A percentile compares a stretch with the other conserved stretches of the same genome.
Conservation (phyloP, 2,113 vertebrate species). For the Pterocles orientalis region DNA sequence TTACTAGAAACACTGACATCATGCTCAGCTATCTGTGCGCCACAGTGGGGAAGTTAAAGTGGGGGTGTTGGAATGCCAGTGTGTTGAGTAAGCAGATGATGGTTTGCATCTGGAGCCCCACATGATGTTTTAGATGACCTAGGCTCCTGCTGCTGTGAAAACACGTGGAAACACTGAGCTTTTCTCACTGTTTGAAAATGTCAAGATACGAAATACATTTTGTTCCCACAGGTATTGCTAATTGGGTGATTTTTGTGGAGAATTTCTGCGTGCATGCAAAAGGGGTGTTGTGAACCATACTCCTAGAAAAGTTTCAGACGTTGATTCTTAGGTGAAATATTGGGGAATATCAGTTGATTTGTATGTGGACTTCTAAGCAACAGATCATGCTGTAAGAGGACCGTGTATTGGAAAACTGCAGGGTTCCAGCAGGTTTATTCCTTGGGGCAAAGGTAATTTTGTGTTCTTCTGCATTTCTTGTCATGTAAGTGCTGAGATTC, state of each 20-base stretch:
- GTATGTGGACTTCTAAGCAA: neutral
- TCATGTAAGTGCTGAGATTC: neutral
- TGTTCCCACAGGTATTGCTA: neutral
- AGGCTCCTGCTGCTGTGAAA: neutral
- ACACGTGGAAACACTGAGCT: neutral
- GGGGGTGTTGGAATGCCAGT: neutral
- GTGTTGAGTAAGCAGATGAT: neutral
- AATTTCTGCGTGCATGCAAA: neutral
- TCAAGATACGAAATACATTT: neutral
- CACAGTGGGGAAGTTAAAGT: neutral
- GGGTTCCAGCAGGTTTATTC: conserved; percentile 29
- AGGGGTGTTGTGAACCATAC: neutral
- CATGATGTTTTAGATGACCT: neutral
- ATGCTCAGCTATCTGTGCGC: neutral
- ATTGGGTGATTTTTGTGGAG: neutral
- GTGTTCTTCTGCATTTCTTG: neutral
- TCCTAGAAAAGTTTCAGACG: neutral
- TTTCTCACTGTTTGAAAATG: neutral
- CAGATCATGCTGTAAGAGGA: neutral
- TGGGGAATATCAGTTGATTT: neutral
- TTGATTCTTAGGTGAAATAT: neutral
- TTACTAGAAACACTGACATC: neutral
- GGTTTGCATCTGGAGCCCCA: neutral
- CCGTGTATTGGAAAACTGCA: neutral
- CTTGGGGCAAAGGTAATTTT: neutral